phyloP scores from a whole-genome alignment of 2,797 vertebrate species.

The Meriones psammophilus region DNA sequence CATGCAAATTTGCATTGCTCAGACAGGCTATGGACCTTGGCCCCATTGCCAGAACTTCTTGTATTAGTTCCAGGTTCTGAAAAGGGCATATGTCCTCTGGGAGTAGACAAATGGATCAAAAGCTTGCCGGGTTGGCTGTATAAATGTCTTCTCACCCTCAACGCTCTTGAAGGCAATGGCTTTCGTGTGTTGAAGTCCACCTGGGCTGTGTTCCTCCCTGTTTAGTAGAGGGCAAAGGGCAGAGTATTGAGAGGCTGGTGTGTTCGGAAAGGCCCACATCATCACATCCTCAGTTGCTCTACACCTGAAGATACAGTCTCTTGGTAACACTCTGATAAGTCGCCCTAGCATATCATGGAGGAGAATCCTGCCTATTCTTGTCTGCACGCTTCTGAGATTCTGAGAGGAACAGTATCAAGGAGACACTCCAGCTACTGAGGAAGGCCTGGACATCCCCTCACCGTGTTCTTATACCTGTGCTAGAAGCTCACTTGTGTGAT shows the following conservation, averaged over 20 bases:
- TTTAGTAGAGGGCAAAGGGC: background rate
- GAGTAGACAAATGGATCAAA: background rate
- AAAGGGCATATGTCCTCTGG: conserved; percentile 35
- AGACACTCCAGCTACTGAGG: background rate
- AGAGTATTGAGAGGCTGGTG: background rate
- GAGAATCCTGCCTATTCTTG: background rate
- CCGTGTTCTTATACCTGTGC: background rate
- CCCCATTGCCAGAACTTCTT: background rate
- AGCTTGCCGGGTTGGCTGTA: conserved; percentile 27
- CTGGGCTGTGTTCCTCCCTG: background rate
- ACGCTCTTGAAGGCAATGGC: background rate
- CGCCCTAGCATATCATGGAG: background rate
- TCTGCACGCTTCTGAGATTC: background rate
- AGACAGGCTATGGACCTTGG: conserved; percentile 10
- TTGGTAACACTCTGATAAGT: background rate
- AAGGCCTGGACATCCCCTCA: too few species aligned
- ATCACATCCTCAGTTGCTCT: background rate
- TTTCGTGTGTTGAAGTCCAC: background rate
- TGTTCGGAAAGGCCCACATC: background rate
- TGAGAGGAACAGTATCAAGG: background rate
- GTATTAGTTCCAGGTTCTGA: background rate
- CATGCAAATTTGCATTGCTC: background rate
- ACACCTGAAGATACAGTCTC: background rate
- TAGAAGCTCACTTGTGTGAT: background rate
- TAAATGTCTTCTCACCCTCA: background rate